Conservation (phyloP, 2,113 vertebrate genomes). For the Nyctibius bracteatus region DNA sequence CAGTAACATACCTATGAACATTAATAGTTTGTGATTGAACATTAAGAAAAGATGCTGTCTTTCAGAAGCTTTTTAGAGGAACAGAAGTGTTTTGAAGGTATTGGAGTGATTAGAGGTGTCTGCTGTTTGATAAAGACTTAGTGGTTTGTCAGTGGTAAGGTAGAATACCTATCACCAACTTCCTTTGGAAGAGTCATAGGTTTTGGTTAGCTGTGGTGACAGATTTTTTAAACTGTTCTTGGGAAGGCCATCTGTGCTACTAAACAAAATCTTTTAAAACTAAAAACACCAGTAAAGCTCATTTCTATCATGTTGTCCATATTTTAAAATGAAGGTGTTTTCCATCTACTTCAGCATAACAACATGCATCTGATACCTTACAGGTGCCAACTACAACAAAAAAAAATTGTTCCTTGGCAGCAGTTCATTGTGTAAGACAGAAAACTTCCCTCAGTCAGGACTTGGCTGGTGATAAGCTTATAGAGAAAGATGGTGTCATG, state of each 20-base stretch:
- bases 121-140: not conserved
- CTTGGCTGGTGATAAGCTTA: not conserved
- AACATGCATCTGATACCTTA: not conserved
- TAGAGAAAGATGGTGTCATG: not conserved
- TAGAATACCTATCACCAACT: not conserved
- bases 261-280: not conserved
- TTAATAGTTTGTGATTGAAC: not conserved
- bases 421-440: not conserved
- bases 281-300: not conserved
- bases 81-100: not conserved
- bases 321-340: not conserved
- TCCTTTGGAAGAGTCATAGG: not conserved
- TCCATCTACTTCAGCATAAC: not conserved
- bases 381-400: not conserved
- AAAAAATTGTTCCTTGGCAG: not conserved
- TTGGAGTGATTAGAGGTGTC: not conserved
- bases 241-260: not conserved
- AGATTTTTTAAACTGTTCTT: not conserved
- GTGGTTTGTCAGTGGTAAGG: not conserved
- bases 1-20: not conserved
- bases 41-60: not conserved
- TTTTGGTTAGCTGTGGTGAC: not conserved
- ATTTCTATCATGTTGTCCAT: accelerated
- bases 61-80: not conserved
- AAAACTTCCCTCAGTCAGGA: not conserved